Conservation (phyloP, 2,113 vertebrate species). For the Cygnus atratus region DNA sequence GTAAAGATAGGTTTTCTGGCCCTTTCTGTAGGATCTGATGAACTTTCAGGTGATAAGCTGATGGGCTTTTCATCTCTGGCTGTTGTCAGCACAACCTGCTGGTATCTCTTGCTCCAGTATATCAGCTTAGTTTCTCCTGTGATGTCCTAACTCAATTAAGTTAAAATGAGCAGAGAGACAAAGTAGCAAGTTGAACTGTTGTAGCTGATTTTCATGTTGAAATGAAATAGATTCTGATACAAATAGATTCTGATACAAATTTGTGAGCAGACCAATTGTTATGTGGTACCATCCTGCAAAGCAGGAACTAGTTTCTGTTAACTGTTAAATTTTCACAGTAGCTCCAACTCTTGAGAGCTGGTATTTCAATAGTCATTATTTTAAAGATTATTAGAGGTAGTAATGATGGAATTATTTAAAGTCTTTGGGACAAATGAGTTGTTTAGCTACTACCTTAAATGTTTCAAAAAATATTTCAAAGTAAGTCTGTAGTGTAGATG, state of each 20-base stretch:
- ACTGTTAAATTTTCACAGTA: not conserved
- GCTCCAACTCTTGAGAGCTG: not conserved
- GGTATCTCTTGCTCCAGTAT: not conserved
- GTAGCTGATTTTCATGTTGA: not conserved
- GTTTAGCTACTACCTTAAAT: not conserved
- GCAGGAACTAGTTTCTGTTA: not conserved
- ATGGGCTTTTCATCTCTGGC: not conserved
- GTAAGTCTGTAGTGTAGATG: not conserved
- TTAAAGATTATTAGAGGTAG: not conserved
- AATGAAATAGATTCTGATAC: not conserved
- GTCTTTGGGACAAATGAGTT: not conserved
- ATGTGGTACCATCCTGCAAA: not conserved
- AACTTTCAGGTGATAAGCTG: not conserved
- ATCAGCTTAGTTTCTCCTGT: not conserved
- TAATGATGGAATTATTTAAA: not conserved
- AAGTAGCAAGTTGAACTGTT: not conserved
- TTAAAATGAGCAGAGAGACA: not conserved
- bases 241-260: not conserved
- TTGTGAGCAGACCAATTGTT: not conserved
- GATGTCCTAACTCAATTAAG: not conserved
- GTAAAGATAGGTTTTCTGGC: not conserved
- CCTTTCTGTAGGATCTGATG: not conserved
- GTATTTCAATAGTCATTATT: not conserved
- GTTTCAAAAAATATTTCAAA: not conserved
- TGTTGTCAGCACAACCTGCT: not conserved